These are phyloP conservation scores for Andrena hattorfiana DNA, from an alignment of 2,888 invertebrate species.

Conservation along the genomic window DNA sequence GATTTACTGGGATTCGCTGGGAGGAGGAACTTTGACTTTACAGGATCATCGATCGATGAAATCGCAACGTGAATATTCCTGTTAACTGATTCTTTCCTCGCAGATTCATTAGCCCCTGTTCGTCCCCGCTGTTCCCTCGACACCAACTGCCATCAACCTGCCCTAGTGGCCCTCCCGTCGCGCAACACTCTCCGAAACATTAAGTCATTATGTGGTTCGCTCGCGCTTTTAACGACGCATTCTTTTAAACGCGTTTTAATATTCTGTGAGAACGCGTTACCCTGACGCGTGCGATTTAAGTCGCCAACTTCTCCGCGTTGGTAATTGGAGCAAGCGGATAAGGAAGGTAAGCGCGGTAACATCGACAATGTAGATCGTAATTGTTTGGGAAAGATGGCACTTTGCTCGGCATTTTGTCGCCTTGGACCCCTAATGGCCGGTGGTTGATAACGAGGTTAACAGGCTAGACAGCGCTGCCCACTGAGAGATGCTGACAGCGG, in stretches of 20 bases:
- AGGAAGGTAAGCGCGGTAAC: conserved; percentile 73
- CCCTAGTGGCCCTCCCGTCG: background rate
- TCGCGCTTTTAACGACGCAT: conserved; percentile 70
- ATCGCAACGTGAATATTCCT: background rate
- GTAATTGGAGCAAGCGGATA: conserved; percentile 71
- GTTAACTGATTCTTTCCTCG: background rate
- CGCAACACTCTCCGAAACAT: conserved; percentile 35
- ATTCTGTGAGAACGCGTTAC: conserved; percentile 49
- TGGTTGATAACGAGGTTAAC: conserved; percentile 85
- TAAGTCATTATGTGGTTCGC: conserved; percentile 58
- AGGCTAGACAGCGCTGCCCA: conserved; percentile 82
- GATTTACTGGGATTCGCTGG: background rate
- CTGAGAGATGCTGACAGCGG: conserved; percentile 85
- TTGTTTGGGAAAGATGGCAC: conserved; percentile 85
- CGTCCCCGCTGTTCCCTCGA: background rate
- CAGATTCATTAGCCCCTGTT: background rate
- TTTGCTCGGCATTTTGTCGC: conserved; percentile 84
- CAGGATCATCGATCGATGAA: background rate
- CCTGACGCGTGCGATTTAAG: conserved; percentile 62
- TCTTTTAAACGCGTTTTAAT: conserved; percentile 68
- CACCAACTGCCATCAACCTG: background rate
- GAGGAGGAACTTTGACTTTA: background rate
- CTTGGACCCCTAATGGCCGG: conserved; percentile 84
- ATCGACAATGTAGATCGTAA: conserved; percentile 82
- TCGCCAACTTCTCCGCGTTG: conserved; percentile 65